A percentile compares a stretch with the other conserved stretches of the same genome.
phyloP scores from a whole-genome alignment of 2,797 vertebrate species.

The Gymnoscopelus microlampas region DNA sequence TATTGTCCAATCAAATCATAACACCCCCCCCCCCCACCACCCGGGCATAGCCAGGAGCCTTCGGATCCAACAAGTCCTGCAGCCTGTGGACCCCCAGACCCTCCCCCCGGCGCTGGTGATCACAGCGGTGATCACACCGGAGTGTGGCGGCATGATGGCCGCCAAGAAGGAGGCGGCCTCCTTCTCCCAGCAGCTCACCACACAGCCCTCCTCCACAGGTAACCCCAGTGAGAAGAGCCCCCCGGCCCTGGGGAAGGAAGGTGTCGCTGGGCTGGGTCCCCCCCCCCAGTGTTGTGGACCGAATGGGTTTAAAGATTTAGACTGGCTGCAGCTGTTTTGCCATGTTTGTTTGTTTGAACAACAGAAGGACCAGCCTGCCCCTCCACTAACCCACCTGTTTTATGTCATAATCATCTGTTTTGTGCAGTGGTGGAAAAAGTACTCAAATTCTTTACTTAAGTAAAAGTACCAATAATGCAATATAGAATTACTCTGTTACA shows the following conservation, averaged over 20 bases:
- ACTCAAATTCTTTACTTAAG: too few relatives aligned
- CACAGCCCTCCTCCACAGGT: slow-evolving; percentile 90
- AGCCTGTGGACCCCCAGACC: slow-evolving; percentile 85
- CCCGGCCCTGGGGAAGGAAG: slow-evolving; percentile 21
- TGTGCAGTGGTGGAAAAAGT: too few relatives aligned
- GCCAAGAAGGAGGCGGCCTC: slow-evolving; percentile 78
- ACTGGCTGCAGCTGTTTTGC: slow-evolving; percentile 57
- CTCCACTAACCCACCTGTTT: slow-evolving; percentile 61
- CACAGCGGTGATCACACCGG: slow-evolving; percentile 74
- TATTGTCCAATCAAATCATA: slow-evolving; percentile 8
- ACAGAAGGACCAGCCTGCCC: slow-evolving; percentile 38
- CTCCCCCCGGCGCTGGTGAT: slow-evolving; percentile 85
- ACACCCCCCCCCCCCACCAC: background rate
- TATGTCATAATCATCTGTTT: slow-evolving; percentile 43
- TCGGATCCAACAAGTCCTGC: slow-evolving; percentile 86
- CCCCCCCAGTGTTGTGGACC: slow-evolving; percentile 16
- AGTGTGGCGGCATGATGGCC: slow-evolving; percentile 73
- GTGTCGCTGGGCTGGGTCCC: background rate
- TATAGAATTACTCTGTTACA: too few relatives aligned
- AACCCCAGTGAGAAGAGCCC: slow-evolving; percentile 75
- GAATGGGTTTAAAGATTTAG: slow-evolving; percentile 9
- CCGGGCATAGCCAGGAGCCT: slow-evolving; percentile 85
- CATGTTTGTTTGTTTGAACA: slow-evolving; percentile 38
- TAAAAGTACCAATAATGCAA: too few relatives aligned
- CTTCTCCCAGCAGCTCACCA: slow-evolving; percentile 78